Base-by-base conservation (phyloP, 1,140 invertebrate genomes). In the Trissolcus basalis region DNA sequence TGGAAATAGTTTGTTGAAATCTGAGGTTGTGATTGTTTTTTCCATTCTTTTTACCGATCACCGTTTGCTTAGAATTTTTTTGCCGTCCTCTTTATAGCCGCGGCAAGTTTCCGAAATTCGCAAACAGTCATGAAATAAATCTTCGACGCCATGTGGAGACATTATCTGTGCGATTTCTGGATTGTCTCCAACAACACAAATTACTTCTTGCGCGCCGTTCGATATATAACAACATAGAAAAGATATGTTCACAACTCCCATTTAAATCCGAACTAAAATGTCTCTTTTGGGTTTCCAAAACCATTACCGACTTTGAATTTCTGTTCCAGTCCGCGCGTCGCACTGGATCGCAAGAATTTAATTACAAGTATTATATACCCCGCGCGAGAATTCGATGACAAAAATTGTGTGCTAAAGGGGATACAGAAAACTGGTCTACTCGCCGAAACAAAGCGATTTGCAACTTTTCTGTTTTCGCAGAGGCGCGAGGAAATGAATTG, bases 131-230 rank as follows among this genome's bases (percentile, higher is more conserved):
- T 59, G 64, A 68, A 59, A 68, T 68, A 68, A 68, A 68, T 68
- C 55, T 68, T 47, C 16, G 64, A 49, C 43, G 64, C 55, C 64
- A 68, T 49, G 64, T 59, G 64, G 64, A 68, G 55, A 68, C 64
- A 68, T 59, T 68, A 68, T 68, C 64, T 59, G 64, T 39, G 49
- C 55, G 64, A 68, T 68, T 68, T 69, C 65, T 69, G 65, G 65
- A 69, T 69, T 69, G 65, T 60, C 65, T 69, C 65, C 65, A 69
- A 69, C 65, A 60, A 69, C 65, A 69, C 65, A 60, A 69, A 69
- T 69, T 69, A 69, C 65, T 69, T 69, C 65, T 69, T 69, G 56
- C 49, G 56, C 49, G 44, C 65, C 13, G 54, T 69, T 69, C 65
- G 65, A 69, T 69, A 69, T 60, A 69, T 53, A 69, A 51, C 65